Evolutionary conservation across 2,113 vertebrate species (phyloP).

Genomic region (Varanus salvator): DNA sequence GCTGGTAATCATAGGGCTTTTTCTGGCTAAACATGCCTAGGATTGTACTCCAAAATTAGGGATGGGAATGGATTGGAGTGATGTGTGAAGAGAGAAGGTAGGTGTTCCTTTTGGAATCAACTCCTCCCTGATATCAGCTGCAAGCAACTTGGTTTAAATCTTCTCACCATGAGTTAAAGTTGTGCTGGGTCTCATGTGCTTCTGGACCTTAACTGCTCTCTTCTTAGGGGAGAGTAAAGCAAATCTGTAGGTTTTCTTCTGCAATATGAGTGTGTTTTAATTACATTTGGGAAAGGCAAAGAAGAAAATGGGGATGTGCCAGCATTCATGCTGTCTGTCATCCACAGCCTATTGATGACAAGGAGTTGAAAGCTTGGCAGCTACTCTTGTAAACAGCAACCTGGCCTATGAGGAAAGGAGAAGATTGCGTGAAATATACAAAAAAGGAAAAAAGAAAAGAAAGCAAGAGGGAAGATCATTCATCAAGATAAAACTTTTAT

Average conservation of each 20-base stretch:
- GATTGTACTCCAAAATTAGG: background rate
- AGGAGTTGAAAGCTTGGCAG: constrained; percentile 78
- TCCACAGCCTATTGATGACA: constrained; percentile 76
- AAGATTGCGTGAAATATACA: constrained; percentile 72
- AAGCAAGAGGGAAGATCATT: constrained; percentile 19
- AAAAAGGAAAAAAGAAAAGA: background rate
- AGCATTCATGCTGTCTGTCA: constrained; percentile 77
- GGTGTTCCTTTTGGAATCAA: background rate
- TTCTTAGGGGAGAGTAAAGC: constrained; percentile 69
- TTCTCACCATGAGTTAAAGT: constrained; percentile 55
- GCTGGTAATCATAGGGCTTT: too few species aligned
- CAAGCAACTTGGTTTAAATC: constrained; percentile 28
- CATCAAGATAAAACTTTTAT: constrained; percentile 48
- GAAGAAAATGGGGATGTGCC: constrained; percentile 73
- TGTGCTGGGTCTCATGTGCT: constrained; percentile 52
- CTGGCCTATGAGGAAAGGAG: constrained; percentile 75
- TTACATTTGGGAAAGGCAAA: constrained; percentile 75
- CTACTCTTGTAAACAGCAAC: constrained; percentile 75
- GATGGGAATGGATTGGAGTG: rapidly evolving
- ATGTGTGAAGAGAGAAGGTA: background rate
- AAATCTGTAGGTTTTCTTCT: constrained; percentile 72
- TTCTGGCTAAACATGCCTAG: too few species aligned
- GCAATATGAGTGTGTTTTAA: constrained; percentile 70
- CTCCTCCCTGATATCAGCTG: background rate
- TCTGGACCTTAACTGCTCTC: constrained; percentile 65